A percentile compares a stretch with the other conserved stretches of the same genome.
phyloP scores from a whole-genome alignment of 2,113 vertebrate genomes.

The Mastomys natalensis region DNA sequence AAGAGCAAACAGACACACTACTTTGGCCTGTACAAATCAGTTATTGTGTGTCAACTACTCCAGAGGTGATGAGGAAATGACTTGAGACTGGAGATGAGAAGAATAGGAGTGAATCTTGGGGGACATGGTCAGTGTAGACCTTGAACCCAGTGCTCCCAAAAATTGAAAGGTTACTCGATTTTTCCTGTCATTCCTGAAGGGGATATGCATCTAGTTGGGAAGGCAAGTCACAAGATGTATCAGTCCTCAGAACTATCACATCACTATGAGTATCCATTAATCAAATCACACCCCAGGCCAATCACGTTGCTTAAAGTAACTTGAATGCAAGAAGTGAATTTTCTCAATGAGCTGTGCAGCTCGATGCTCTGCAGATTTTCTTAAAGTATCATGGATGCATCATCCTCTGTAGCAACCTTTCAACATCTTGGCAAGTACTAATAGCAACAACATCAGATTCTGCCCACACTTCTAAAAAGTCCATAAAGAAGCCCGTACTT shows the following conservation, averaged over 20 bases:
- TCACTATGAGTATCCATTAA: background rate
- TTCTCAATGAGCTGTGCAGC: background rate
- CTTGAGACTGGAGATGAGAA: background rate
- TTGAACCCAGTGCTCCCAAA: background rate
- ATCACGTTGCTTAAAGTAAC: background rate
- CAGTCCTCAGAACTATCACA: background rate
- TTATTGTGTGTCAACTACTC: background rate
- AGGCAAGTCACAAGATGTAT: background rate
- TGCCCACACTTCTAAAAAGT: background rate
- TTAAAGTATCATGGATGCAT: background rate
- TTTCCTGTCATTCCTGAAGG: background rate
- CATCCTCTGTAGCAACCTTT: background rate
- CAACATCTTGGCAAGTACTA: background rate
- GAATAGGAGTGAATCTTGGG: background rate
- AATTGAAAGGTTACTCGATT: background rate
- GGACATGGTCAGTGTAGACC: background rate
- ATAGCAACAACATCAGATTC: background rate
- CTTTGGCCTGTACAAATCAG: conserved; percentile 50
- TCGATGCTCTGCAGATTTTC: background rate
- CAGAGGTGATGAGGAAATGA: background rate
- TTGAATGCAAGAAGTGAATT: background rate
- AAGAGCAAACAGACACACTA: conserved; percentile 69
- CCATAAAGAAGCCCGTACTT: background rate
- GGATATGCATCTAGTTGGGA: background rate
- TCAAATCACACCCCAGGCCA: background rate